Evolutionary conservation across 2,888 invertebrate species (phyloP).

Genomic region (Drosophila buzzatii): DNA sequence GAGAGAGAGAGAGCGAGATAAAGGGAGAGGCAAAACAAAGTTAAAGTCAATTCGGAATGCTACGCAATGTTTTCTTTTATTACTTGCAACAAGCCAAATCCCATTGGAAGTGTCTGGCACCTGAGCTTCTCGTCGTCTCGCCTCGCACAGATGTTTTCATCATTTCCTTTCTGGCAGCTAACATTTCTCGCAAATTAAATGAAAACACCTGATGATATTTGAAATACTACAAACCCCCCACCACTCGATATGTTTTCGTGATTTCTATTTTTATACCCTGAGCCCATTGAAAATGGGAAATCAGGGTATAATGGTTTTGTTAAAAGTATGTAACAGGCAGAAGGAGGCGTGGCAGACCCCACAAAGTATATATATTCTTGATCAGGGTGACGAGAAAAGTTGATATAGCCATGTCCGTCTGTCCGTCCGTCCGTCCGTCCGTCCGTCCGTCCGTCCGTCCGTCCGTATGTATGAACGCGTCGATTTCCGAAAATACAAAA

Average conservation of each 20-base stretch:
- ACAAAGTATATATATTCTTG: too few species aligned
- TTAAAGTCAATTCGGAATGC: slow-evolving; percentile 16
- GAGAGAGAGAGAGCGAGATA: background rate
- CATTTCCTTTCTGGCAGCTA: slow-evolving; percentile 58
- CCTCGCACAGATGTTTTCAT: slow-evolving; percentile 39
- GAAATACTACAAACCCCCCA: slow-evolving; percentile 27
- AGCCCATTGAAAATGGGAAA: too few species aligned
- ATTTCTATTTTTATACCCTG: too few species aligned
- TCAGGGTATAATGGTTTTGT: too few species aligned
- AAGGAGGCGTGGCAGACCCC: too few species aligned
- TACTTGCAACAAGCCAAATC: slow-evolving; percentile 38
- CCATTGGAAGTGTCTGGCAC: slow-evolving; percentile 23
- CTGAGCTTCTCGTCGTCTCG: slow-evolving; percentile 12
- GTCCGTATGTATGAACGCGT: too few species aligned
- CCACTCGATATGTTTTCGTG: slow-evolving; percentile 17
- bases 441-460: too few species aligned
- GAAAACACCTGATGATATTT: slow-evolving; percentile 83
- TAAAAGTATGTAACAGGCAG: too few species aligned
- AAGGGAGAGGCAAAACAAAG: background rate
- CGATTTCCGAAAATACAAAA: too few species aligned
- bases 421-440: too few species aligned
- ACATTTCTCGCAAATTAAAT: slow-evolving; percentile 84
- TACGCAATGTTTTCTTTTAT: slow-evolving; percentile 42
- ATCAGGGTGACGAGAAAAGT: too few species aligned
- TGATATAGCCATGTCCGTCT: too few species aligned